phyloP scores from a whole-genome alignment of 2,113 vertebrate genomes.

The Thermophis baileyi region DNA sequence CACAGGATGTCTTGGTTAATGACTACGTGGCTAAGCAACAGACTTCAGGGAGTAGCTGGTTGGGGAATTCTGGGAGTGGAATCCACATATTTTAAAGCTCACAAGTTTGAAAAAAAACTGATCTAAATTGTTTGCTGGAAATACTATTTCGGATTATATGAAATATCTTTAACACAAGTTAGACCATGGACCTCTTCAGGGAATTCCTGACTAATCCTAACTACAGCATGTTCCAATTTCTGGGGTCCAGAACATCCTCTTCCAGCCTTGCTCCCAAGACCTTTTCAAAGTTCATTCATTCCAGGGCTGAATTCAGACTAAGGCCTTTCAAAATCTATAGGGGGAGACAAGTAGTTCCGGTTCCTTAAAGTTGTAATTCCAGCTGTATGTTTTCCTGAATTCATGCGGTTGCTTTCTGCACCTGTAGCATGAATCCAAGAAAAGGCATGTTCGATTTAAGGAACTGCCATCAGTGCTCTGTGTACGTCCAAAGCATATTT shows the following conservation, averaged over 20 bases:
- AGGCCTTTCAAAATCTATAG: background rate
- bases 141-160: background rate
- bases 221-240: background rate
- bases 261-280: background rate
- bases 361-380: background rate
- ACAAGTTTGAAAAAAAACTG: too few species aligned
- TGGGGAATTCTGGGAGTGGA: too few species aligned
- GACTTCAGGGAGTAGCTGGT: background rate
- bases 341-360: background rate
- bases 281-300: background rate
- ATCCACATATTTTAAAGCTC: too few species aligned
- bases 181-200: background rate
- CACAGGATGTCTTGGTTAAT: background rate
- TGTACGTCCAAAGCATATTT: background rate
- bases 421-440: background rate
- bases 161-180: background rate
- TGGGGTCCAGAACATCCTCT: background rate
- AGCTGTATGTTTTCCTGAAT: background rate
- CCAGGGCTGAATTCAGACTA: background rate
- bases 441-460: background rate
- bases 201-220: background rate
- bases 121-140: background rate
- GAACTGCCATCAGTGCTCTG: background rate
- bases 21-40: background rate
- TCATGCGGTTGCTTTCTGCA: background rate